These are phyloP conservation scores for Phyllotis vaccarum DNA, from an alignment of 2,797 vertebrate genomes.

Conservation along the genomic window DNA sequence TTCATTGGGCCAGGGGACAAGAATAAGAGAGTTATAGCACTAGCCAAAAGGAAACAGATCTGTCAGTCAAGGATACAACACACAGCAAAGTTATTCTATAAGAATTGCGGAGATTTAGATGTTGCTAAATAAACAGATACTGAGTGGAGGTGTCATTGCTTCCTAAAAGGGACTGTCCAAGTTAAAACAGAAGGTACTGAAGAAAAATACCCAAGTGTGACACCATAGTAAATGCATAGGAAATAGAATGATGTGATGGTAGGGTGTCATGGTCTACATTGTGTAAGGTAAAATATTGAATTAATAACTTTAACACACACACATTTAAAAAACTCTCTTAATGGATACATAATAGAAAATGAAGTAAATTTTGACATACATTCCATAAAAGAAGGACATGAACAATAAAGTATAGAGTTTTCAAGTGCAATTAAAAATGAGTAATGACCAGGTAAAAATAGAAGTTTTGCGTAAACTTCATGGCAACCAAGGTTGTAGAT, in stretches of 20 bases:
- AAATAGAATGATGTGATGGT: not conserved
- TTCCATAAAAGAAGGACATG: not conserved
- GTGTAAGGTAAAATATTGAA: not conserved
- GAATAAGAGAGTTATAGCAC: not conserved
- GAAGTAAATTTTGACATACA: not conserved
- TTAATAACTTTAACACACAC: not conserved
- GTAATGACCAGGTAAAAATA: not conserved
- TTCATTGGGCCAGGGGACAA: too few relatives aligned
- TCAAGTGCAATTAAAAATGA: not conserved
- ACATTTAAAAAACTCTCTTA: not conserved
- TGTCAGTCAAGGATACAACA: not conserved
- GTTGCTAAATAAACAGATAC: not conserved
- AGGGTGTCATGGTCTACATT: too few relatives aligned
- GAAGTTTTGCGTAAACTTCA: not conserved
- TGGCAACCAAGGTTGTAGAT: not conserved
- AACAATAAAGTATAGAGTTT: not conserved
- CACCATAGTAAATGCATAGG: not conserved
- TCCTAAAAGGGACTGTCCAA: not conserved
- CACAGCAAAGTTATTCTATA: not conserved
- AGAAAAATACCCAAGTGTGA: not conserved
- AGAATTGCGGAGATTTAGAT: not conserved
- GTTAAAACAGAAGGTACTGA: not conserved
- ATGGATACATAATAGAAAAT: not conserved
- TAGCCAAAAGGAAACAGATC: not conserved
- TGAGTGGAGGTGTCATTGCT: not conserved